Evolutionary conservation across 2,113 vertebrate genomes (phyloP).

Genomic region (Leucoraja erinaceus): DNA sequence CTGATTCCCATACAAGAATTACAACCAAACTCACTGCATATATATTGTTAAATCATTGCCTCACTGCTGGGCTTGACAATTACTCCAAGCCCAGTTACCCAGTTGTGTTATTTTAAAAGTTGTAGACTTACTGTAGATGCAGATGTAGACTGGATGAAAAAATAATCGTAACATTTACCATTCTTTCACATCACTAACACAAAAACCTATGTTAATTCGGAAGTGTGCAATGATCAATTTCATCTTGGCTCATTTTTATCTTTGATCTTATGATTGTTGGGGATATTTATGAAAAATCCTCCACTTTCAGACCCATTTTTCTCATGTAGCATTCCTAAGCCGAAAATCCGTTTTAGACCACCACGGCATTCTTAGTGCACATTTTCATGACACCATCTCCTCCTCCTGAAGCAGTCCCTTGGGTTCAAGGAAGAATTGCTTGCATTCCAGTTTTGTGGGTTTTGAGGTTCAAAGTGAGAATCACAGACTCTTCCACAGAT

Average conservation of each 20-base stretch:
- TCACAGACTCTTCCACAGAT: no score
- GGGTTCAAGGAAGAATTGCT: no score
- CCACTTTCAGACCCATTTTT: neutral
- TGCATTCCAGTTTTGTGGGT: no score
- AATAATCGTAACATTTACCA: neutral
- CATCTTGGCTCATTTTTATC: neutral
- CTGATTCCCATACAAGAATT: neutral
- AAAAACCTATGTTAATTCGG: neutral
- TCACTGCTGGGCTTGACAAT: neutral
- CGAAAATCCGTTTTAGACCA: neutral
- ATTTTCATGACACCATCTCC: neutral
- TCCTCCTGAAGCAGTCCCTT: no score
- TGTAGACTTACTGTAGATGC: neutral
- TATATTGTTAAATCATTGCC: neutral
- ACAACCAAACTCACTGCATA: neutral
- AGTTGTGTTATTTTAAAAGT: neutral
- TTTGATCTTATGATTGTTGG: neutral
- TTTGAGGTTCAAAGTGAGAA: no score
- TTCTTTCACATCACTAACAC: neutral
- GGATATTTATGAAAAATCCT: neutral
- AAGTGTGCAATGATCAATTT: neutral
- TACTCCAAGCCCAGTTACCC: neutral
- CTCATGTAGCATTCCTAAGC: neutral
- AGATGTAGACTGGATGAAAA: neutral
- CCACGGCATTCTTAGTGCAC: neutral